Conservation (phyloP, 2,797 vertebrate species). For the Dendrocincla fuliginosa region DNA sequence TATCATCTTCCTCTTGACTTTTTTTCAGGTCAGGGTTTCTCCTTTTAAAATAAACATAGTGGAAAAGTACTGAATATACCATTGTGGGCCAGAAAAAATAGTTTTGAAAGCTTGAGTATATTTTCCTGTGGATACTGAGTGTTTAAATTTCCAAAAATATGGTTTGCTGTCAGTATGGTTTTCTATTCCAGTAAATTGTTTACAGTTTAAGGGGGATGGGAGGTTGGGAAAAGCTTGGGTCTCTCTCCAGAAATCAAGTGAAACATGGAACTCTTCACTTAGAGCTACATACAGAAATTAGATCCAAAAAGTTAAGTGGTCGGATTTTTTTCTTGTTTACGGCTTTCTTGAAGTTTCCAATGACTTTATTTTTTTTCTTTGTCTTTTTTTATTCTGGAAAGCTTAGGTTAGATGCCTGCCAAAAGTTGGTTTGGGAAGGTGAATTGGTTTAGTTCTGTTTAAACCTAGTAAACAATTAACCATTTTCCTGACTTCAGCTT, state of each 20-base stretch:
- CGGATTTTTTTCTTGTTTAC: conserved; percentile 4
- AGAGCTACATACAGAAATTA: neutral
- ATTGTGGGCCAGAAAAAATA: conserved; percentile 66
- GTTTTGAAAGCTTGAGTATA: conserved; percentile 65
- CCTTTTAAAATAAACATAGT: conserved; percentile 63
- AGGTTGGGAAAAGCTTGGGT: neutral
- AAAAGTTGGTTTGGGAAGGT: neutral
- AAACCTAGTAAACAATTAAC: conserved; percentile 24
- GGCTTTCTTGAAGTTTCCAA: neutral
- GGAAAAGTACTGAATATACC: conserved; percentile 77
- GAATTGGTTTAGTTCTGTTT: conserved; percentile 25
- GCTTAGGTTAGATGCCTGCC: neutral
- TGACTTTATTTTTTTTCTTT: neutral
- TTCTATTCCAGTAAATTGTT: conserved; percentile 73
- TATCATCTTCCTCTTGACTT: conserved; percentile 64
- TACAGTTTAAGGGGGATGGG: conserved; percentile 11
- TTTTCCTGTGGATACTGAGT: conserved; percentile 71
- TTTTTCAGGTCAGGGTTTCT: conserved; percentile 50
- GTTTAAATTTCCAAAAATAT: conserved; percentile 74
- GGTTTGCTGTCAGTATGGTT: conserved; percentile 65
- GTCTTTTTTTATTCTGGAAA: neutral
- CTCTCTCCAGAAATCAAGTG: conserved; percentile 50
- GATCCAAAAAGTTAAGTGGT: neutral
- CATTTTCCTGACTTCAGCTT: neutral
- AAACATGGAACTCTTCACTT: conserved; percentile 5